Percentiles rank a stretch among this genome's conserved stretches.
Evolutionary conservation across 2,888 invertebrate species (phyloP).

Genomic region (Ganaspis brasiliensis): DNA sequence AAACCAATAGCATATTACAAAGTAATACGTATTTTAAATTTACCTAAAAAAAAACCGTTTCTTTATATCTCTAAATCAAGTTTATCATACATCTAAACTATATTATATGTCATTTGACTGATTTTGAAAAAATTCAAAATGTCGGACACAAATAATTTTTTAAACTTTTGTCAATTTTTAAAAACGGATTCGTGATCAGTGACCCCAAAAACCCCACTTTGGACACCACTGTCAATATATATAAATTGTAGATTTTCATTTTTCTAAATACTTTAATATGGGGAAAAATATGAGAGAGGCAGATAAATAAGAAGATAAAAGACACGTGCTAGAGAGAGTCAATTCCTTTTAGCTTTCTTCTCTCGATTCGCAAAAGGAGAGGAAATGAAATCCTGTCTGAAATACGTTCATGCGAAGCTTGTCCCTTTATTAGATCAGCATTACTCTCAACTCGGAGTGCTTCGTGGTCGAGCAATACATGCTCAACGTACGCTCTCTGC

Average conservation of each 20-base stretch:
- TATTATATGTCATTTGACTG: no score
- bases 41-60: no score
- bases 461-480: slow-evolving; percentile 39
- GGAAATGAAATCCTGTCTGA: slow-evolving; percentile 76
- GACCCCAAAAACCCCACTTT: no score
- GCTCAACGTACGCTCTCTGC: slow-evolving; percentile 32
- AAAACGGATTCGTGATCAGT: no score
- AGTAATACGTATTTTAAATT: no score
- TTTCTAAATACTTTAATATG: neutral
- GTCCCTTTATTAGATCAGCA: slow-evolving; percentile 76
- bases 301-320: neutral
- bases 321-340: slow-evolving; percentile 30
- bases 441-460: slow-evolving; percentile 56
- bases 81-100: no score
- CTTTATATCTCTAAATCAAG: no score
- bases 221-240: neutral
- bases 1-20: neutral
- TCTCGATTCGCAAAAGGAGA: slow-evolving; percentile 64
- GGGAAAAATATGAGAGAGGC: neutral
- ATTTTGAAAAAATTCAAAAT: no score
- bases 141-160: no score
- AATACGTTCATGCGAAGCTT: slow-evolving; percentile 69
- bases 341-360: slow-evolving; percentile 55
- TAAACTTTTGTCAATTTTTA: no score
- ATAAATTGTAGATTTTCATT: neutral